Conservation (phyloP, 2,888 invertebrate species). For the Didymodactylos carnosus region DNA sequence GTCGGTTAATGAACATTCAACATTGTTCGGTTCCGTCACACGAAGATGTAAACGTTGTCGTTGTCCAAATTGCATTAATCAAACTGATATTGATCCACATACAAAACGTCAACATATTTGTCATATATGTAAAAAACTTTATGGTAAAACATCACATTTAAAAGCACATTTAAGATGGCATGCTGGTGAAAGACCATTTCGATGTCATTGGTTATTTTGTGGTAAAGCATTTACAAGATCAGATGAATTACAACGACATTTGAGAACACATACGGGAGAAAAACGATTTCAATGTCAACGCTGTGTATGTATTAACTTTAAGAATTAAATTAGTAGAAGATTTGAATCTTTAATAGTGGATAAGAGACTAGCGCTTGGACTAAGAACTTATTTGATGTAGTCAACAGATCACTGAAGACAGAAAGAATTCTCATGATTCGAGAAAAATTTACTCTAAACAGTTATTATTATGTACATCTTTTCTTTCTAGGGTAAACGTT, state of each 20-base stretch:
- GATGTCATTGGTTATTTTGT: conserved; percentile 66
- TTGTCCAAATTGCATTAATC: background rate
- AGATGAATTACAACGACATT: conserved; percentile 73
- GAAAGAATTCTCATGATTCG: too few species aligned
- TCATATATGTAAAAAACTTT: conserved; percentile 60
- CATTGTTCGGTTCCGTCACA: background rate
- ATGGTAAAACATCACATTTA: conserved; percentile 84
- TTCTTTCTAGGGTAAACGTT: conserved; percentile 19
- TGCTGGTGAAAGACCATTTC: conserved; percentile 64
- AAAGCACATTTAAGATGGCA: conserved; percentile 82
- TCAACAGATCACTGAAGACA: too few species aligned
- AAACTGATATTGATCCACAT: background rate
- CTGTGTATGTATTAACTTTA: too few species aligned
- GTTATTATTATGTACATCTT: too few species aligned
- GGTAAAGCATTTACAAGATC: conserved; percentile 68
- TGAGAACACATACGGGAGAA: conserved; percentile 69
- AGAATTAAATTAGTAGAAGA: too few species aligned
- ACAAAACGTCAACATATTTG: background rate
- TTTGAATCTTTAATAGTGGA: too few species aligned
- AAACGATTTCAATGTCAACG: conserved; percentile 71
- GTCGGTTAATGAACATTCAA: background rate
- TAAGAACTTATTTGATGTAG: too few species aligned
- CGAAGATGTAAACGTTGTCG: background rate
- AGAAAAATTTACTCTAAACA: too few species aligned
- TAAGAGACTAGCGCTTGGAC: too few species aligned